Conservation (phyloP, 2,888 invertebrate genomes). For the Cancer borealis region DNA sequence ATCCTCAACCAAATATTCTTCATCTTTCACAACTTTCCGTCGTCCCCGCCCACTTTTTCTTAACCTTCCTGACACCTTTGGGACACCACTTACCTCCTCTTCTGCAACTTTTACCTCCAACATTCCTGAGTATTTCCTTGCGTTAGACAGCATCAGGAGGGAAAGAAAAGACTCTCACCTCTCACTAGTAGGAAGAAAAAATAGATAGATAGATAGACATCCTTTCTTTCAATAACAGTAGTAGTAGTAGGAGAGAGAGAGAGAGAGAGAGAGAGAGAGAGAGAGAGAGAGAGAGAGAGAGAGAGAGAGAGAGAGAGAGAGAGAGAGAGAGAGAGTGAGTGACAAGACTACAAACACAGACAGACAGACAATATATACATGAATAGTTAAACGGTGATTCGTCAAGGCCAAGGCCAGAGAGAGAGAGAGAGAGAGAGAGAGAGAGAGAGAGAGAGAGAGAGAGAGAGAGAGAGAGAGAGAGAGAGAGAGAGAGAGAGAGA, state of each 20-base stretch:
- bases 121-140: slow-evolving; percentile 1
- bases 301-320: slow-evolving; percentile 42
- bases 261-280: not conserved
- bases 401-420: not conserved
- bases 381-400: not conserved
- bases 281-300: not conserved
- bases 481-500: slow-evolving; percentile 38
- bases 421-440: not conserved
- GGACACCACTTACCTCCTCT: slow-evolving; percentile 8
- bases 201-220: too few species aligned
- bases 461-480: not conserved
- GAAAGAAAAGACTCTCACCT: too few species aligned
- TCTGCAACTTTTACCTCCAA: not conserved
- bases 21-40: slow-evolving; percentile 9
- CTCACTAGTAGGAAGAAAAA: too few species aligned
- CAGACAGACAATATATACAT: not conserved
- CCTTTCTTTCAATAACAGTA: not conserved
- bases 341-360: not conserved
- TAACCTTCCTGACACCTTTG: not conserved
- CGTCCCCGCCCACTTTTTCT: slow-evolving; percentile 3
- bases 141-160: not conserved
- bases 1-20: not conserved
- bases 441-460: slow-evolving; percentile 29
- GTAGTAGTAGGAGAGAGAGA: not conserved
- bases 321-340: slow-evolving; percentile 28